A percentile compares a stretch with the other conserved stretches of the same genome.
Evolutionary conservation across 2,797 vertebrate genomes (phyloP).

Genomic region (Lepilemur ruficaudatus): DNA sequence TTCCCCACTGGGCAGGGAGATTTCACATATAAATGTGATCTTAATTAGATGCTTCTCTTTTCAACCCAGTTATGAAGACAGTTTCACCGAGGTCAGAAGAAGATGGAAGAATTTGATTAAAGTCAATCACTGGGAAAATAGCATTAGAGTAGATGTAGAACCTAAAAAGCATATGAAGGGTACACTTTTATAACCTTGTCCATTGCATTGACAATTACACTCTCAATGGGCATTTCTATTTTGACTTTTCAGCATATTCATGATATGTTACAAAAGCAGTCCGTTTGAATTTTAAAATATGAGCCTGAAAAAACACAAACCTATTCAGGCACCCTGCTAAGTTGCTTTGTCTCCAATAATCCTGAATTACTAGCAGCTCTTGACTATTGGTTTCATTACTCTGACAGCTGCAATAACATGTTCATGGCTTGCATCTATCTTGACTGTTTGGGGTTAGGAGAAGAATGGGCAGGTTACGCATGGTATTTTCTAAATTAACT

Average conservation of each 20-base stretch:
- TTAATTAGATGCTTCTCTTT: slow-evolving; percentile 56
- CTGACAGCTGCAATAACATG: not conserved
- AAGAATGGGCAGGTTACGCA: slow-evolving; percentile 54
- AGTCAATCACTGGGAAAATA: slow-evolving; percentile 31
- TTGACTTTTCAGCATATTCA: not conserved
- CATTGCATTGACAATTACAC: not conserved
- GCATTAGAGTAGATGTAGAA: not conserved
- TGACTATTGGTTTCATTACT: slow-evolving; percentile 2
- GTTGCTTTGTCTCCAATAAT: not conserved
- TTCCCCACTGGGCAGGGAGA: slow-evolving; percentile 22
- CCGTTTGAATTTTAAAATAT: slow-evolving; percentile 18
- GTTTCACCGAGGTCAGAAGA: slow-evolving; percentile 7
- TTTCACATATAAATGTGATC: slow-evolving; percentile 34
- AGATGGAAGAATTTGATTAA: slow-evolving; percentile 44
- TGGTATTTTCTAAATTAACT: slow-evolving; percentile 75
- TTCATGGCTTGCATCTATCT: not conserved
- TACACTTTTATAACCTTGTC: not conserved
- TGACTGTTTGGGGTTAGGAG: slow-evolving; percentile 33
- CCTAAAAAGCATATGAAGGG: not conserved
- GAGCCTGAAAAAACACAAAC: slow-evolving; percentile 53
- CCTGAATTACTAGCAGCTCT: not conserved
- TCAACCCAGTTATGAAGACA: not conserved
- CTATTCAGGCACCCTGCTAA: not conserved
- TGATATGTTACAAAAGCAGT: not conserved
- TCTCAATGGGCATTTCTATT: not conserved